Evolutionary conservation across 2,888 invertebrate genomes (phyloP), one percentile per base, ranked within the genome.

Genomic region (Prosapia bicincta): DNA sequence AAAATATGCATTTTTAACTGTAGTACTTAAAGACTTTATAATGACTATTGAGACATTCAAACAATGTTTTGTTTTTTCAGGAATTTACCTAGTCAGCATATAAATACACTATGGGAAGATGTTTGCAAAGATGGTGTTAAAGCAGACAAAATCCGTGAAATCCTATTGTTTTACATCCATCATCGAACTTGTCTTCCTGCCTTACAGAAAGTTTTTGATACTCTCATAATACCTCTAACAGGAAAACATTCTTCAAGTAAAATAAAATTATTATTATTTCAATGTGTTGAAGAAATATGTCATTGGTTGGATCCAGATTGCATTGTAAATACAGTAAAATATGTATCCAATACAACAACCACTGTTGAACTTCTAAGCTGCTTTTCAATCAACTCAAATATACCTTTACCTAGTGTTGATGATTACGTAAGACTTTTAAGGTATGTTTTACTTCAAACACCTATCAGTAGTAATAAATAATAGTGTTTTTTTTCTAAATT

Each of bases 181-280:
- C 76, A 76, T 32, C 26, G 74, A 71, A 71, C 74, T 0, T 76
- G 70, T 28, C 76, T 74, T 15, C 76, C 76, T 1, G 69, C 72
- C 15, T 65, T 76, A 9, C 76, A 76, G 67, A 74, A 74, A 68
- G 72, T 74, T n/a, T 76, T 76, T 32, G 76, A 76, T 70, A 30
- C 74, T 6, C 54, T 76, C 15, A 32, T 76, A n/a, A 76, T 76
- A 26, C 66, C 69, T 1, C 67, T 76, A 7, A 74, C 71, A 9
- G 74, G 67, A 26, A 32, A 70, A 32, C 25, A 43, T n/a, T 43
- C 71, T 26, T 43, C 73, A 69, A 66, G 66, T 3, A 76, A 74
- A 68, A 70, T 76, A 24, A 73, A 70, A 24, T 71, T 66, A 43
- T 68, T 76, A 15, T 54, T 76, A 24, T 66, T 74, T 26, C 54